Percentiles rank a stretch among this genome's conserved stretches.
Conservation (phyloP, 2,113 vertebrate species). For the Vulpes vulpes region DNA sequence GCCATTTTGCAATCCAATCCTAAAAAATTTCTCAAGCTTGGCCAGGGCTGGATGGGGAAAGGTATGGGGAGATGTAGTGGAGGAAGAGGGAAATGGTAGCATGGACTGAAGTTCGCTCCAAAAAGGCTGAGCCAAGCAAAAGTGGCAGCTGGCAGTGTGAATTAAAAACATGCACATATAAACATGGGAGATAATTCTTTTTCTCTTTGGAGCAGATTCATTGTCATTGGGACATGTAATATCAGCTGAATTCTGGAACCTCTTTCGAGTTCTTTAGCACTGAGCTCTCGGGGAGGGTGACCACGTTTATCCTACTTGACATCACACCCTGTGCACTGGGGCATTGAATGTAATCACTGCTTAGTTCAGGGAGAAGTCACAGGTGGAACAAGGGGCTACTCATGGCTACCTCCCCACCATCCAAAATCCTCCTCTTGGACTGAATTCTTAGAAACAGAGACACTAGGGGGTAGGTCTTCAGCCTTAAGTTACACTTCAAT, state of each 20-base stretch:
- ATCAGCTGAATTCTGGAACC: neutral
- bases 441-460: neutral
- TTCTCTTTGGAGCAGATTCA: neutral
- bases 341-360: neutral
- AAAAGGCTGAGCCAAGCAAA: neutral
- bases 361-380: slow-evolving; percentile 3
- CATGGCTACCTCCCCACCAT: neutral
- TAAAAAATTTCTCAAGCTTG: neutral
- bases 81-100: neutral
- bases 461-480: neutral
- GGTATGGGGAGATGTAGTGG: neutral
- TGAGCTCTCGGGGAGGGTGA: neutral
- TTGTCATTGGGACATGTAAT: neutral
- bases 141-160: neutral
- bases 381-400: neutral
- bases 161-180: neutral
- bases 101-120: neutral
- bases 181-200: neutral
- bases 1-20: neutral
- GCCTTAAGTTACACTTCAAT: neutral
- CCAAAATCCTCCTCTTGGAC: neutral
- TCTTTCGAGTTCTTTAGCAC: neutral
- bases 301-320: neutral
- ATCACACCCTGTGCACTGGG: neutral
- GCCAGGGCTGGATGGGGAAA: too few relatives aligned